Base-by-base conservation (phyloP, 2,797 vertebrate species). In the Apogon talboti region DNA sequence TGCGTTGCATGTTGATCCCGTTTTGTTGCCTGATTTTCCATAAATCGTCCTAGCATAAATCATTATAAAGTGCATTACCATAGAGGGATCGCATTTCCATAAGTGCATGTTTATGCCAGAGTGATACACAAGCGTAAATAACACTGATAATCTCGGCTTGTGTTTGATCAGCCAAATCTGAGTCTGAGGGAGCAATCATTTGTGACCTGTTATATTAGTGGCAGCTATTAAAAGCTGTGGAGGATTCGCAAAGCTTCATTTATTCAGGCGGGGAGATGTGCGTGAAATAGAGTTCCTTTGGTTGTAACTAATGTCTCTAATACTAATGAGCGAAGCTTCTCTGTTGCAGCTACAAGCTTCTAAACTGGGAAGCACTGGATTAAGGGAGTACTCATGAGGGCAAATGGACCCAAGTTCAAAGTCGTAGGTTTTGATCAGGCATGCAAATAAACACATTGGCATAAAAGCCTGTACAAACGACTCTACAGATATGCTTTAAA, bases 211-310 rank as follows among this genome's bases (percentile, higher is more conserved):
- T 79, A 88, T 89, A 93, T 90, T 91, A 90, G 87, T 53, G 64
- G 84, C 82, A 77, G 85, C 91, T 92, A 90, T 91, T 92, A 92
- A 91, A 91, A 92, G 86, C 85, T 81, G 86, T 66, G 65, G 87
- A 87, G 89, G 86, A 91, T 93, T 90, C 88, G 88, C 75, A 82
- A 86, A 84, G 90, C 87, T 88, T 88, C 89, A 92, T 93, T 92
- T 91, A 92, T 84, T 88, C 82, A 71, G 79, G 75, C 49, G 72
- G 84, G 80, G 74, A 88, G 84, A 92, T 84, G 88, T 91, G 89
- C 89, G 81, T 91, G 88, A 92, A 90, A 92, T 91, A 89, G 87
- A 83, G 84, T 91, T 91, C 84, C 87, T 90, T 88, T 91, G 89
- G 82, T 92, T 85, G 88, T 91, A 91, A 89, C 88, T 91, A 91